A percentile compares a stretch with the other conserved stretches of the same genome.
phyloP scores from a whole-genome alignment of 2,888 invertebrate genomes.

The Parascotia fuliginaria region DNA sequence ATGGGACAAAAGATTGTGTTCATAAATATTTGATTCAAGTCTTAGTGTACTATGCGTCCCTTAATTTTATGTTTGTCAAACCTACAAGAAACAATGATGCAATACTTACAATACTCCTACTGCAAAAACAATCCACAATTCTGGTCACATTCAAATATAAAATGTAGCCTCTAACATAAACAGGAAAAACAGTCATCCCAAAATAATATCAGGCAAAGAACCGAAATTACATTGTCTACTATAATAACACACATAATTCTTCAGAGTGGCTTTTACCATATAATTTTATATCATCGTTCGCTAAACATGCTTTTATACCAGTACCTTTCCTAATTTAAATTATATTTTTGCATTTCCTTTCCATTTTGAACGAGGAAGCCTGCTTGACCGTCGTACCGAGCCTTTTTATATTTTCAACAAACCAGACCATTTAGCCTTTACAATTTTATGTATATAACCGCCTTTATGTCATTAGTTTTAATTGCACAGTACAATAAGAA shows the following conservation, averaged over 20 bases:
- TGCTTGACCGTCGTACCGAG: conserved; percentile 14
- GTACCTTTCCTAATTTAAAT: conserved; percentile 46
- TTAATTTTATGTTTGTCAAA: too few species aligned
- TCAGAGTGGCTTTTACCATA: conserved; percentile 10
- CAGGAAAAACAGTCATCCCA: not conserved
- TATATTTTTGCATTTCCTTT: conserved; percentile 49
- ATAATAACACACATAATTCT: conserved; percentile 24
- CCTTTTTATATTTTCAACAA: conserved; percentile 24
- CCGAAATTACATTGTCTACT: conserved; percentile 30
- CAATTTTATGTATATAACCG: conserved; percentile 4
- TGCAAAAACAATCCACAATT: too few species aligned
- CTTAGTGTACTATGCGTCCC: too few species aligned
- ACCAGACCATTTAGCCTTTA: conserved; percentile 17
- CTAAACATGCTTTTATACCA: conserved; percentile 22
- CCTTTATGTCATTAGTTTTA: conserved; percentile 7
- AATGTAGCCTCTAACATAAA: not conserved
- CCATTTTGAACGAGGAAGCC: conserved; percentile 28
- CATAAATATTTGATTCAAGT: too few species aligned
- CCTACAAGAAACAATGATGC: too few species aligned
- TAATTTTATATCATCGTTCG: conserved; percentile 26
- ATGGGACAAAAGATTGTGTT: too few species aligned
- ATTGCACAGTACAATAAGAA: conserved; percentile 9
- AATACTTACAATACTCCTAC: too few species aligned
- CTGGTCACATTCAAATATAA: not conserved
- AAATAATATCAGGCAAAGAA: conserved; percentile 15